A percentile compares a stretch with the other conserved stretches of the same genome.
Conservation (phyloP, 2,797 vertebrate species). For the Rousettus madagascariensis region DNA sequence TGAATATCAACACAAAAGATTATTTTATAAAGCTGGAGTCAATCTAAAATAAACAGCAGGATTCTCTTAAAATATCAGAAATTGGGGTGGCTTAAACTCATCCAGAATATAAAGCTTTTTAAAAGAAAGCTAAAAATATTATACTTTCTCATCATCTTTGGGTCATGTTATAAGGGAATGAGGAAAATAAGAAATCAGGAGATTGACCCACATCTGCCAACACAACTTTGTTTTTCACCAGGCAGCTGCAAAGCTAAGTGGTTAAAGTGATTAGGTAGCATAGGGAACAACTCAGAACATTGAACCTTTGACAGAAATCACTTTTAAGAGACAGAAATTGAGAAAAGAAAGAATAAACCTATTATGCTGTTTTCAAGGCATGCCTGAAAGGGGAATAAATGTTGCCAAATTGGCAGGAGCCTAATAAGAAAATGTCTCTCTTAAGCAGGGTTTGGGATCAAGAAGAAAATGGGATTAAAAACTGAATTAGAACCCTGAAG, state of each 20-base stretch:
- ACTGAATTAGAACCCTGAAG: not conserved
- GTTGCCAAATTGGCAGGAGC: conserved; percentile 32
- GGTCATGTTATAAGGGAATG: not conserved
- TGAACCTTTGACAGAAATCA: conserved; percentile 61
- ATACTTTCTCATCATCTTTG: conserved; percentile 37
- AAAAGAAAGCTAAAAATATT: conserved; percentile 66
- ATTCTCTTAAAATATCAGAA: conserved; percentile 49
- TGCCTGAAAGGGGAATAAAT: conserved; percentile 20
- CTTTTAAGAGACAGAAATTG: conserved; percentile 57
- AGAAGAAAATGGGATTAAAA: conserved; percentile 55
- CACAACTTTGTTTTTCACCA: conserved; percentile 49
- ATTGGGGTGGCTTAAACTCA: conserved; percentile 8
- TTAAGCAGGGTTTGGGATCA: not conserved
- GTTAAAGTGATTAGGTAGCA: conserved; percentile 57
- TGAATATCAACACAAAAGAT: conserved; percentile 9
- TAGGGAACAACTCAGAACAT: conserved; percentile 44
- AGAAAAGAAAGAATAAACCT: conserved; percentile 57
- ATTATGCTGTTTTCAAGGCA: conserved; percentile 50
- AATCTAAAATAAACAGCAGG: conserved; percentile 36
- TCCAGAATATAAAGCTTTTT: conserved; percentile 49
- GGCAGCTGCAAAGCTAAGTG: conserved; percentile 62
- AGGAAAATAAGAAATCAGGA: conserved; percentile 59
- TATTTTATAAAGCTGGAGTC: conserved; percentile 10
- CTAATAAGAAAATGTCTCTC: not conserved
- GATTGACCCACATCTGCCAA: conserved; percentile 54